Evolutionary conservation across 64 coral and sea anemone species (phyloP).

Genomic region (Orbicella faveolata): DNA sequence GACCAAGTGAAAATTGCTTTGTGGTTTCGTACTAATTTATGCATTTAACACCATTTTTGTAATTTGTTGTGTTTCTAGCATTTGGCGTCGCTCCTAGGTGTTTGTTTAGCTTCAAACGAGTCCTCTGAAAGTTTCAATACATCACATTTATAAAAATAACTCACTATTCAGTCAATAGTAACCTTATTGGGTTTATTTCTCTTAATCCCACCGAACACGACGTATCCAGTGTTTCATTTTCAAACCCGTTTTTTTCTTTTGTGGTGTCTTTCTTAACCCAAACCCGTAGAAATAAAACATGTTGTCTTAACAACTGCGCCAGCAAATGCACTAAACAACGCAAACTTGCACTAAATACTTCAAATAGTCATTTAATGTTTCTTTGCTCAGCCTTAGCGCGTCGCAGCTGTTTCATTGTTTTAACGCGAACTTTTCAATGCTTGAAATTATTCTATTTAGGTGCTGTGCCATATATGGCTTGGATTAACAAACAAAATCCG

Average conservation of each 20-base stretch:
- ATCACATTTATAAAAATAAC: too few species aligned
- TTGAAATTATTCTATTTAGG: background rate
- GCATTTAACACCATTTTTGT: too few species aligned
- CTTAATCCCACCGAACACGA: too few species aligned
- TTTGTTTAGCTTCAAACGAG: too few species aligned
- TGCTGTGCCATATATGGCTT: conserved; percentile 31
- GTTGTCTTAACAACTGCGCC: background rate
- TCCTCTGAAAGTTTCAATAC: too few species aligned
- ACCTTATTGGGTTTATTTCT: too few species aligned
- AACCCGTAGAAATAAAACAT: background rate
- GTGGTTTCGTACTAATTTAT: too few species aligned
- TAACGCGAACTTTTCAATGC: background rate
- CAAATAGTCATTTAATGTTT: conserved; percentile 10
- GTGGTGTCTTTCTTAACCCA: background rate
- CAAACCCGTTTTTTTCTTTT: background rate
- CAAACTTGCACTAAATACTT: conserved; percentile 1
- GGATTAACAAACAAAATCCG: background rate
- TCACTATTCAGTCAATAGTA: too few species aligned
- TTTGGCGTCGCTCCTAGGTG: too few species aligned
- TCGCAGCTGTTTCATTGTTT: conserved; percentile 31
- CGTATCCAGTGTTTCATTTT: background rate
- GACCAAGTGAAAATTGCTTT: too few species aligned
- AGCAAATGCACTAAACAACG: background rate
- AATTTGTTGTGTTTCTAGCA: too few species aligned
- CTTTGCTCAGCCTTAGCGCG: conserved; percentile 8